Base-by-base conservation (phyloP, 92 coral and sea anemone genomes). In the Micromussa lordhowensis region DNA sequence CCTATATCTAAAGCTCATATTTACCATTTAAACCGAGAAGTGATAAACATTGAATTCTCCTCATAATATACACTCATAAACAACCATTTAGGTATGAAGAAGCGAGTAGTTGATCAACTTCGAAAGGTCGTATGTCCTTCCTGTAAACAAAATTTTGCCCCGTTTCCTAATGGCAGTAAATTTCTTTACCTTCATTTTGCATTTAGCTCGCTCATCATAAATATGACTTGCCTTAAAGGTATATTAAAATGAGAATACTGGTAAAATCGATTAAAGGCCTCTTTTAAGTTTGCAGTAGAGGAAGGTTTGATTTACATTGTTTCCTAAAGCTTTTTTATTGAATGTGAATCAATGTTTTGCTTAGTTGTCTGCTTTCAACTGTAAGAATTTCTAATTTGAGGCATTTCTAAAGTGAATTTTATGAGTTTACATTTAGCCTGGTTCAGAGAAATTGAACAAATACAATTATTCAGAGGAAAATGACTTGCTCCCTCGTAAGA, bases 81-180 rank as follows among this genome's bases (percentile, higher is more conserved):
- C 71, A 64, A 26, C 26, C 71, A 64, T 26, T 64, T 22, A 26
- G 71, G 71, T 24, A 64, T 64, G 71, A 64, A 64, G 71, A 64
- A 64, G 71, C 71, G 26, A 64, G 71, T 18, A 64, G 71, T 64
- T 64, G 71, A 64, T 64, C n/a, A 64, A 64, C 71, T 64, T 64
- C 68, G 7, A 22, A 61, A 61, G 68, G 68, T 61, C 71, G 21
- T 64, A 64, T 64, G 21, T 24, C 71, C 21, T 22, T 26, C 26
- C 26, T 8, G 71, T 24, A 64, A 64, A 64, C 71, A 64, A 22
- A 64, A 64, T 18, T 64, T 18, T 30, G 28, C 28, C 31, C 71
- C 71, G 71, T 64, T 22, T 64, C 71, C 30, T 64, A 18, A 18
- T n/a, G n/a, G n/a, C 11, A 8, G n/a, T 64, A 9, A 9, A 22